Base-by-base conservation (phyloP, 1,140 invertebrate species). In the Cherax destructor region DNA sequence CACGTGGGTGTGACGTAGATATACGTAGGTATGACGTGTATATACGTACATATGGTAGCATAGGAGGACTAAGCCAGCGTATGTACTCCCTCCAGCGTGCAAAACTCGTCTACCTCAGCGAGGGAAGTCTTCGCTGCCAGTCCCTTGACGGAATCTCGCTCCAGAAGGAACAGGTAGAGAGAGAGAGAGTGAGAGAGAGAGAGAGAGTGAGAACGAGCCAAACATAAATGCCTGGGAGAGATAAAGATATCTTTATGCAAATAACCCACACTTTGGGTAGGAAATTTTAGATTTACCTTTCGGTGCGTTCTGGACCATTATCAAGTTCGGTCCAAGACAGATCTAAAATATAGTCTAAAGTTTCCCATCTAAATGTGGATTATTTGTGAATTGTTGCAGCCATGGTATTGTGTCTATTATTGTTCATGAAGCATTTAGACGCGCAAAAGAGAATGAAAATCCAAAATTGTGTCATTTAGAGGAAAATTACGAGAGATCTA, bases 31-130 rank as follows among this genome's bases (percentile, higher is more conserved):
- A 13, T 65, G 18, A 5, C 16, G 18, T 21, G 18, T 1, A 18
- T 65, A 18, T 21, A 65, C 61, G 16, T 3, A 59, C 16, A 4
- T 18, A 13, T 0, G 21, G 61, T 65, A 18, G 4, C 10, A 21
- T 13, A 7, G 61, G 61, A 59, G 61, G 18, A 65, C 61, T 65
- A 65, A 65, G 9, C 10, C 11, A 65, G 61, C 9, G 11, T 65
- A 16, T 65, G 9, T 65, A 16, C 61, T 16, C 72, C 50, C 84
- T 47, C 61, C 84, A 86, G 84, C 84, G 84, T 86, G 84, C 84
- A 86, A 76, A 52, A 69, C 69, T 69, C 84, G 11, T 86, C 84
- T 30, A 76, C 69, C 84, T 86, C 84, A 47, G 84, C 84, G 52
- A 61, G 76, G 65, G 84, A 86, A 69, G 84, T 61, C 47, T 56